These are phyloP conservation scores for Tetraneura akinire DNA, from an alignment of 1,140 invertebrate species.

Conservation along the genomic window DNA sequence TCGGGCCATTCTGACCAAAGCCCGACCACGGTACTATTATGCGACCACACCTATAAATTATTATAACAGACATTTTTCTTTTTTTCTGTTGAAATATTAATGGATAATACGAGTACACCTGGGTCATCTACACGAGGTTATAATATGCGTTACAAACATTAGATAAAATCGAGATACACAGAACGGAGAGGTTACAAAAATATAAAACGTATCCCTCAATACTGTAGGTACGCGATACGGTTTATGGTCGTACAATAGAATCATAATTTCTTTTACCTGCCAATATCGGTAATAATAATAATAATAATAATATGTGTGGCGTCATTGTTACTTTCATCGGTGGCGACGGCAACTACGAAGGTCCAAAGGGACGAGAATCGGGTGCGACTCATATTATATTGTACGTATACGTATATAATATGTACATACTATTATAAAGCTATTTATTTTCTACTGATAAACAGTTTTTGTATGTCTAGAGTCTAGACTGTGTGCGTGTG, in stretches of 20 bases:
- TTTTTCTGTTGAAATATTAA: slow-evolving; percentile 1
- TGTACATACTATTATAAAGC: not conserved
- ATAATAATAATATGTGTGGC: not conserved
- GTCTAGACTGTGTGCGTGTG: not conserved
- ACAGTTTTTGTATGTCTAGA: slow-evolving; percentile 1
- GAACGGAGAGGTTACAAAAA: not conserved
- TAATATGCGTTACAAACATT: not conserved
- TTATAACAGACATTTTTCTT: slow-evolving; percentile 10
- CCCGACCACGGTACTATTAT: not conserved
- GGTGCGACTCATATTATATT: slow-evolving; percentile 21
- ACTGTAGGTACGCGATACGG: not conserved
- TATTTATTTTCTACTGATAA: slow-evolving; percentile 18
- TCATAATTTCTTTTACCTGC: slow-evolving; percentile 39
- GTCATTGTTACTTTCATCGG: slow-evolving; percentile 39
- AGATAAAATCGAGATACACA: slow-evolving; percentile 4
- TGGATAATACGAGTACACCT: not conserved
- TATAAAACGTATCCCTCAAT: slow-evolving; percentile 12
- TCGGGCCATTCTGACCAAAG: not conserved
- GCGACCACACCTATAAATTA: slow-evolving; percentile 21
- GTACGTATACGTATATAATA: no score
- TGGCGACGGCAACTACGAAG: no score
- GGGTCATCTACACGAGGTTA: not conserved
- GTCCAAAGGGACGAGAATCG: slow-evolving; percentile 21
- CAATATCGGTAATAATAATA: not conserved
- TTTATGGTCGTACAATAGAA: slow-evolving; percentile 1